A percentile compares a stretch with the other conserved stretches of the same genome.
Evolutionary conservation across 2,888 invertebrate species (phyloP).

Genomic region (Tineola bisselliella): DNA sequence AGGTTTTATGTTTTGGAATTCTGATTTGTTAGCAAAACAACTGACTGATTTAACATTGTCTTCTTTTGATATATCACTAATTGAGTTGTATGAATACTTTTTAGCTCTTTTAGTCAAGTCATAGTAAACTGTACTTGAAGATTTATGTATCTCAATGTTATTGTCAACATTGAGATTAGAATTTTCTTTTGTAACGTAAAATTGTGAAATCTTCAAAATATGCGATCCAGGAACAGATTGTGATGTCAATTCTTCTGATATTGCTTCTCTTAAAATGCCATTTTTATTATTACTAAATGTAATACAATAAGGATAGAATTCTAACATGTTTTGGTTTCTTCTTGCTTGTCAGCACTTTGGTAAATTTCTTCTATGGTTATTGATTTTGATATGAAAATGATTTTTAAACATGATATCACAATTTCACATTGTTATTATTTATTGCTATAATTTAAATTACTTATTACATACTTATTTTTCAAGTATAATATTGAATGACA

Average conservation of each 20-base stretch:
- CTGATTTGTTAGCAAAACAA: background rate
- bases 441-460: no score
- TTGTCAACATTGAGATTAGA: constrained; percentile 26
- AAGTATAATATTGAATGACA: no score
- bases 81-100: constrained; percentile 41
- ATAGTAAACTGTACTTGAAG: constrained; percentile 46
- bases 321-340: no score
- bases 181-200: constrained; percentile 35
- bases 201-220: background rate
- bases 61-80: background rate
- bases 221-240: background rate
- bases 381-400: no score
- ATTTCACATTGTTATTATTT: no score
- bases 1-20: background rate
- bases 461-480: no score
- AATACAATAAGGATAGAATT: background rate
- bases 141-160: constrained; percentile 22
- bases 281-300: background rate
- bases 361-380: no score
- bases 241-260: background rate
- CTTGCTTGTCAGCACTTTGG: no score
- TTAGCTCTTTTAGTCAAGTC: constrained; percentile 48
- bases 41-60: background rate
- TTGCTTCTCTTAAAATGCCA: background rate
- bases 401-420: no score